These are phyloP conservation scores for Solea senegalensis DNA, from an alignment of 2,113 vertebrate species.

Conservation along the genomic window DNA sequence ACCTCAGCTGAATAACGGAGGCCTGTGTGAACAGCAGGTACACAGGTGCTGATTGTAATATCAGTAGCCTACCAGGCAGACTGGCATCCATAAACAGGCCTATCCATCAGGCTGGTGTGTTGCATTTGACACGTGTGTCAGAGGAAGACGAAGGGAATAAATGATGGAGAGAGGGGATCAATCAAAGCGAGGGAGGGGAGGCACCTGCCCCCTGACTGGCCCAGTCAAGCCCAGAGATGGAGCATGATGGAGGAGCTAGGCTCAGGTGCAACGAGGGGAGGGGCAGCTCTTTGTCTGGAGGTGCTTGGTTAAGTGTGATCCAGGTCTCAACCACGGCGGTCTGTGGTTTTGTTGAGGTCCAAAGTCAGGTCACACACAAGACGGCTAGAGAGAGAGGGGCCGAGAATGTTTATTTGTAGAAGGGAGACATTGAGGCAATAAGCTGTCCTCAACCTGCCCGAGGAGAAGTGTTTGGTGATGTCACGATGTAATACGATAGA, in stretches of 20 bases:
- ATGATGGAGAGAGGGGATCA: constrained; percentile 81
- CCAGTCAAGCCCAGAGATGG: constrained; percentile 73
- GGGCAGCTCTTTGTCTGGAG: constrained; percentile 69
- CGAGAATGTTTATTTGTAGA: constrained; percentile 34
- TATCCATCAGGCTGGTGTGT: constrained; percentile 80
- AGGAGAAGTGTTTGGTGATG: no score
- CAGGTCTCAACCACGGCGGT: constrained; percentile 48
- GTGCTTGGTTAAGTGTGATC: constrained; percentile 64
- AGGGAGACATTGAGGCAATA: constrained; percentile 91
- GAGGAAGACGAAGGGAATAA: constrained; percentile 76
- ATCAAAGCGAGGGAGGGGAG: constrained; percentile 75
- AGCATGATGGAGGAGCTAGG: constrained; percentile 80
- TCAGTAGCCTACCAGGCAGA: constrained; percentile 77
- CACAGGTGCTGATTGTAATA: constrained; percentile 81
- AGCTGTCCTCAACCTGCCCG: constrained; percentile 86
- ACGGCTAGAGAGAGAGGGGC: neutral
- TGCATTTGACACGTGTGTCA: constrained; percentile 76
- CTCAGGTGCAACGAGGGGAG: constrained; percentile 75
- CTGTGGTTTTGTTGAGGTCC: constrained; percentile 49
- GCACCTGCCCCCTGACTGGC: constrained; percentile 72
- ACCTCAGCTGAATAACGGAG: constrained; percentile 68
- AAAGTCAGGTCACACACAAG: constrained; percentile 57
- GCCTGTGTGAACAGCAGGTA: constrained; percentile 74
- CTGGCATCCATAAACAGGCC: constrained; percentile 80
- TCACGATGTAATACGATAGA: no score